phyloP scores from a whole-genome alignment of 1,140 invertebrate genomes.

The Ptiloglossa arizonensis region DNA sequence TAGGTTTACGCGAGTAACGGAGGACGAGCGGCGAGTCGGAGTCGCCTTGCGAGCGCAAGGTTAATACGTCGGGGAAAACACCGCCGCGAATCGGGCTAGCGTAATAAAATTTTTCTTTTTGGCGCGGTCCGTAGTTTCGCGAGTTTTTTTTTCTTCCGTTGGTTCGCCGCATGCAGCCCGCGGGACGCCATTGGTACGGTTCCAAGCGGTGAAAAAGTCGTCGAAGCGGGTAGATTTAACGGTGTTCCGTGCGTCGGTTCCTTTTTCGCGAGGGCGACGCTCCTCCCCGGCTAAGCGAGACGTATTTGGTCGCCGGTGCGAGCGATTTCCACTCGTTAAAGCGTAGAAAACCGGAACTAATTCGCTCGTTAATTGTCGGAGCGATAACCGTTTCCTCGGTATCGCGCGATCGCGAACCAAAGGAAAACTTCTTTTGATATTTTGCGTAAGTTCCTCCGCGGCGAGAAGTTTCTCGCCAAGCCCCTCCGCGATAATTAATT shows the following conservation, averaged over 20 bases:
- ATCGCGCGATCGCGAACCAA: neutral
- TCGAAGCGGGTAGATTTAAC: constrained; percentile 36
- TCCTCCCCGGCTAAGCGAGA: neutral
- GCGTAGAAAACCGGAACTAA: constrained; percentile 22
- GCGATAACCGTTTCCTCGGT: neutral
- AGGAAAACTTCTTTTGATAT: neutral
- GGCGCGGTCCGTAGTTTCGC: neutral
- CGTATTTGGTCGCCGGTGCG: neutral
- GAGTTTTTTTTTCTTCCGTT: constrained; percentile 11
- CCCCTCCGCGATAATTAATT: too few relatives aligned
- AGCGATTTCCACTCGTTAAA: constrained; percentile 11
- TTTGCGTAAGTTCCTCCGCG: neutral
- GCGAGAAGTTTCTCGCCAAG: too few relatives aligned
- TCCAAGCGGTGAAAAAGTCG: constrained; percentile 49
- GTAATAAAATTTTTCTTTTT: constrained; percentile 37
- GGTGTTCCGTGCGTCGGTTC: neutral
- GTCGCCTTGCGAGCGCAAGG: too few relatives aligned
- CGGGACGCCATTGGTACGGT: constrained; percentile 35
- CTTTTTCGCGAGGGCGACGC: neutral
- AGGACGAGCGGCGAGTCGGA: too few relatives aligned
- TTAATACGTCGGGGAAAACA: constrained; percentile 14
- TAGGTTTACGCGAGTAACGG: too few relatives aligned
- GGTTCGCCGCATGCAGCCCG: constrained; percentile 11
- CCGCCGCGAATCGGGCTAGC: neutral
- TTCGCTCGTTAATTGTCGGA: neutral